Conservation (phyloP, 1,140 invertebrate genomes). For the Pristionchus pacificus region DNA sequence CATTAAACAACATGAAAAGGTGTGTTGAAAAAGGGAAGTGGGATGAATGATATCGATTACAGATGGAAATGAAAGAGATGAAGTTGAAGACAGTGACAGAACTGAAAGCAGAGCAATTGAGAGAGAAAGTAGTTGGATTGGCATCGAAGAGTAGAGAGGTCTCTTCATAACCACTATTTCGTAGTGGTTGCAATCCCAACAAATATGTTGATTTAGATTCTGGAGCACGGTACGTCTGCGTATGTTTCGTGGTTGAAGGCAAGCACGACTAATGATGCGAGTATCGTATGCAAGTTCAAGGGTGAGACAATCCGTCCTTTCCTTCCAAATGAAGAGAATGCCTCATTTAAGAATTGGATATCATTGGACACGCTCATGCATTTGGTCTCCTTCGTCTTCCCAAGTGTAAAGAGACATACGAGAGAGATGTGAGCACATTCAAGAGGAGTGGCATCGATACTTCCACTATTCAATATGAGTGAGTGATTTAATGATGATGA, state of each 20-base stretch:
- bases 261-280: conserved; percentile 93
- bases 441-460: conserved; percentile 38
- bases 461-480: conserved; percentile 29
- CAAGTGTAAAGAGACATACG: conserved; percentile 79
- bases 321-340: background rate
- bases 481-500: conserved; percentile 22
- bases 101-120: conserved; percentile 39
- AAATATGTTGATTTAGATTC: conserved; percentile 22
- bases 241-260: conserved; percentile 91
- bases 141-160: conserved; percentile 18
- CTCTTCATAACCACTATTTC: too few relatives aligned
- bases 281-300: conserved; percentile 78
- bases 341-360: conserved; percentile 69
- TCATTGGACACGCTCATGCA: conserved; percentile 77
- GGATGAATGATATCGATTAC: background rate
- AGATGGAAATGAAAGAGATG: conserved; percentile 35
- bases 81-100: conserved; percentile 38
- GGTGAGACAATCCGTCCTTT: conserved; percentile 56
- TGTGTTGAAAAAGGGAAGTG: too few relatives aligned
- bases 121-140: conserved; percentile 40
- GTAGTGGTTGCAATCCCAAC: background rate
- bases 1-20: conserved; percentile 85
- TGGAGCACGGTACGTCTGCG: conserved; percentile 74
- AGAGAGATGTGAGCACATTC: conserved; percentile 41
- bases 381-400: conserved; percentile 86